Evolutionary conservation across 2,113 vertebrate species (phyloP), one percentile per base, ranked within the genome.

Genomic region (Panurus biarmicus): DNA sequence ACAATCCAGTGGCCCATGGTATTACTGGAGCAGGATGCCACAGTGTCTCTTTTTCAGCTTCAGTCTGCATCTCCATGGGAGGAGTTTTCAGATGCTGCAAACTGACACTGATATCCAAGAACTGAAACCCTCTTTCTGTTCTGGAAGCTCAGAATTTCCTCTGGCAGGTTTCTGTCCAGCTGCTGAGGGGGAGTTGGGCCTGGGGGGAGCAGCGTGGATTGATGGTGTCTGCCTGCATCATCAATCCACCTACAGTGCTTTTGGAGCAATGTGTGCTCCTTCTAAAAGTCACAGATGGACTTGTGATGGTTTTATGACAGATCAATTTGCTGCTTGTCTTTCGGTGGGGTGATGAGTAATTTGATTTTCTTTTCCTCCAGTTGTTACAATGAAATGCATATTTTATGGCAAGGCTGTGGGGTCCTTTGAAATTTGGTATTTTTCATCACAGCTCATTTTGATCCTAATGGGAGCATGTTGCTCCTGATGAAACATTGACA

Each of bases 1-100:
- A 28, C 44, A 51, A 83, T 64, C 26, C 23, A 19, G 23, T 0
- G 0, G 28, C 22, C 7, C 25, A 15, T 2, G 11, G 1, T 26
- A 20, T 14, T 51, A 31, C 22, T 28, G 38, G 15, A 56, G 44
- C 14, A 69, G 42, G 58, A 58, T n/a, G 20, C 11, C 33, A 19
- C 2, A 1, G 36, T 33, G 25, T 21, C 51, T 45, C 71, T 44
- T 60, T 40, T 31, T 48, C 51, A 50, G 54, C 3, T 85, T 89
- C 66, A 69, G 50, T 17, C 38, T 78, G 17, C 20, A 17, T 65
- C 83, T 71, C 24, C 23, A 14, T 17, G 21, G 48, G 74, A 64
- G 21, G 3, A 50, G 10, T 15, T 62, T 69, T 73, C 70, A 61
- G 48, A 53, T 48, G 4, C n/a, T 51, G 13, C 61, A 78, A 33